These are phyloP conservation scores for Rhinogobio ventralis DNA, from an alignment of 2,797 vertebrate species.

Conservation along the genomic window DNA sequence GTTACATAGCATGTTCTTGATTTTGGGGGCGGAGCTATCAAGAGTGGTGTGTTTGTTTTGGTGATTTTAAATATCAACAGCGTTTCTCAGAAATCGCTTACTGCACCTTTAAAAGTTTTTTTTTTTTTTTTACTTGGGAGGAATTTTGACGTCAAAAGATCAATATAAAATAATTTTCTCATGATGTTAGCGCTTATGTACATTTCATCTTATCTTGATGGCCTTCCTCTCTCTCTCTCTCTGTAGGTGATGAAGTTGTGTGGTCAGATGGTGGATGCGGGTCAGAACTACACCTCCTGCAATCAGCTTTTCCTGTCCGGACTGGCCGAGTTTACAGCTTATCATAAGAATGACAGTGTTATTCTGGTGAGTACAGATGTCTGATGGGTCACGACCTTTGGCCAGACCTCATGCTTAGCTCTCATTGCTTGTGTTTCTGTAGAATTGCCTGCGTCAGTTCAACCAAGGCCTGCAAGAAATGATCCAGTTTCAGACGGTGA, in stretches of 20 bases:
- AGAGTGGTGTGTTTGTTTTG: neutral
- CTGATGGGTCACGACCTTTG: neutral
- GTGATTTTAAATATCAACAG: neutral
- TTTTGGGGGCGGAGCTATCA: neutral
- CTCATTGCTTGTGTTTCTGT: slow-evolving; percentile 40
- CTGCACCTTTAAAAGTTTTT: neutral
- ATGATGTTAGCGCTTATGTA: neutral
- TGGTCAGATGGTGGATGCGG: slow-evolving; percentile 78
- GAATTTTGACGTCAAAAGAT: neutral
- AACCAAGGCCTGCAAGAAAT: slow-evolving; percentile 78
- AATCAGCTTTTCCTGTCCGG: slow-evolving; percentile 77
- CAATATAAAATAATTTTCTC: neutral
- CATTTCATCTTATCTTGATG: too few relatives aligned
- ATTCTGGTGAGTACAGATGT: slow-evolving; percentile 63
- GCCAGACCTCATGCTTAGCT: neutral
- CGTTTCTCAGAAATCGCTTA: neutral
- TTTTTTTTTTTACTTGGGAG: neutral
- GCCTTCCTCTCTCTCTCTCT: neutral
- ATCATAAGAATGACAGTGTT: slow-evolving; percentile 66
- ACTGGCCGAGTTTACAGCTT: slow-evolving; percentile 71
- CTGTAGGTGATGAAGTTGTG: slow-evolving; percentile 78
- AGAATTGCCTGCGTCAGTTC: slow-evolving; percentile 79
- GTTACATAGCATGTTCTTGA: too few relatives aligned
- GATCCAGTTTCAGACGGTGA: slow-evolving; percentile 79
- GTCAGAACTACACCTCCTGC: slow-evolving; percentile 74